phyloP scores from a whole-genome alignment of 2,113 vertebrate genomes.

The Junco hyemalis region DNA sequence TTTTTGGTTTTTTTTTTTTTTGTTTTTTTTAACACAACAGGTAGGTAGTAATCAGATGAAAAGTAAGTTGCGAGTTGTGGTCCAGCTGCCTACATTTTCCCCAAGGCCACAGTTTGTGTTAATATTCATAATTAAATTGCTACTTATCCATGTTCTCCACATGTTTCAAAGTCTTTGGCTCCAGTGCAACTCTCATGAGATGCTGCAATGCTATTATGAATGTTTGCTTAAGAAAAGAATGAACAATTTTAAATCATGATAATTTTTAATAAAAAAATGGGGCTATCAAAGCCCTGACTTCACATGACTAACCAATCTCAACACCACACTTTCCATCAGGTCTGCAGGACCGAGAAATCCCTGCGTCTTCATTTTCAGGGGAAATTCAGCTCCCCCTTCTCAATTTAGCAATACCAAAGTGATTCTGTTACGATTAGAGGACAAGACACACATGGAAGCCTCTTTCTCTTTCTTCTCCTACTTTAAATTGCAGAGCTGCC shows the following conservation, averaged over 20 bases:
- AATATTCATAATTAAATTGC: neutral
- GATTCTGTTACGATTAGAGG: neutral
- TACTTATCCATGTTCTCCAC: neutral
- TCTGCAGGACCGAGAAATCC: neutral
- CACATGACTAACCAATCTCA: neutral
- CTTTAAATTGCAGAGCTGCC: neutral
- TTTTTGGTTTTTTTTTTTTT: too few species aligned
- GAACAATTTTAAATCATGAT: neutral
- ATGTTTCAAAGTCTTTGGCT: neutral
- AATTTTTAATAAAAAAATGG: neutral
- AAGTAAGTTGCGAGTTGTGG: neutral
- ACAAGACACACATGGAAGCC: accelerated
- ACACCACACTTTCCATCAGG: neutral
- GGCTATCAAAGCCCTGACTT: neutral
- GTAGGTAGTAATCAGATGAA: neutral
- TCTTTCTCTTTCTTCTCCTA: neutral
- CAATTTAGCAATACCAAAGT: neutral
- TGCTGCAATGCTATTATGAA: neutral
- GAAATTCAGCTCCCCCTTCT: neutral
- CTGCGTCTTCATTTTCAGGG: neutral
- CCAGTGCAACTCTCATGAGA: neutral
- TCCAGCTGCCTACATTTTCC: neutral
- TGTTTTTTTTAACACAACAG: neutral
- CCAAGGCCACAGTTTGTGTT: neutral
- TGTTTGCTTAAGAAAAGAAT: constrained; percentile 1